Percentiles rank a stretch among this genome's conserved stretches.
phyloP scores from a whole-genome alignment of 2,113 vertebrate genomes.

The Crocuta crocuta region DNA sequence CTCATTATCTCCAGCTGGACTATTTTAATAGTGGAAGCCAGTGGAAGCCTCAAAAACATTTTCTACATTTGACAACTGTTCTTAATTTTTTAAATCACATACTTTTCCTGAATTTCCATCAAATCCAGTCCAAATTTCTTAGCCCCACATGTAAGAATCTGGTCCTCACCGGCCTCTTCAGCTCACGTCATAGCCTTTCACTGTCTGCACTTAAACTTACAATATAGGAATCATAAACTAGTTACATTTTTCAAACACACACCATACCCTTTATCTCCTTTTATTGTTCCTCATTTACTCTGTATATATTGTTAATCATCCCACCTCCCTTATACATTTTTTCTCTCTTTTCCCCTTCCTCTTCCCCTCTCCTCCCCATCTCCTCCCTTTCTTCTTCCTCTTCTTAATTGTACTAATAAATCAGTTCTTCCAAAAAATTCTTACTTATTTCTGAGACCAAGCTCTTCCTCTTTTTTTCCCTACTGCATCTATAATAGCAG shows the following conservation, averaged over 20 bases:
- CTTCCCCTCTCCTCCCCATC: too few relatives aligned
- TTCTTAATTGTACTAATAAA: background rate
- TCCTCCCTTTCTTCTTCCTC: background rate
- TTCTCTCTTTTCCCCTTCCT: background rate
- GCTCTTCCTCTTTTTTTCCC: background rate
- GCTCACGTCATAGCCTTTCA: background rate
- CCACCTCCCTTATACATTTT: background rate
- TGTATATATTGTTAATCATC: background rate
- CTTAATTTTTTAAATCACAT: background rate
- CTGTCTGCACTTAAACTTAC: background rate
- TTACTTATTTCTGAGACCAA: background rate
- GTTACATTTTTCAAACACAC: background rate
- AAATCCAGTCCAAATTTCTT: background rate
- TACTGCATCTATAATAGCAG: background rate
- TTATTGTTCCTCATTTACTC: background rate
- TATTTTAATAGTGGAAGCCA: background rate
- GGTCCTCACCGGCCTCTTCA: accelerated
- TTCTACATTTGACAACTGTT: background rate
- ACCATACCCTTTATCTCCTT: background rate
- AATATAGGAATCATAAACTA: background rate
- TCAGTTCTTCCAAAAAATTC: background rate
- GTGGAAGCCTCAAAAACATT: background rate
- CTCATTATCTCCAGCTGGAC: background rate
- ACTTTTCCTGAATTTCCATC: background rate
- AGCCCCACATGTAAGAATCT: background rate